Base-by-base conservation (phyloP, 2,888 invertebrate species). In the Liopterus haemorrhoidalis region DNA sequence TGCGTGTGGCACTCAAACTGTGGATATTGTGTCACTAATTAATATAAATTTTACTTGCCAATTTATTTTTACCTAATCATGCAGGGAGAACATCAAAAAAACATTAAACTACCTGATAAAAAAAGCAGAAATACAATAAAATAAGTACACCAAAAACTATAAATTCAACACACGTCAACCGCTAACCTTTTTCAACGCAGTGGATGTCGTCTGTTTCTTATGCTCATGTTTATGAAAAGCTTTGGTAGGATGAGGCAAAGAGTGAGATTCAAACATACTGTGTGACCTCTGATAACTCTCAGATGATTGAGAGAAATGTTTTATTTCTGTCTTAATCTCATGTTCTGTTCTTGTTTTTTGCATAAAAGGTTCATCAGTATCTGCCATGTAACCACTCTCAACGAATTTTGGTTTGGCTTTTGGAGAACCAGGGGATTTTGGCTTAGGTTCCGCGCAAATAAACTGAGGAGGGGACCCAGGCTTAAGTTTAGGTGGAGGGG, bases 371-470 rank as follows among this genome's bases (percentile, higher is more conserved):
- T 82, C 82, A 53, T 82, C 81, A 0, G 82, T 82, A 57, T 82
- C 82, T 2, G 82, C 82, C 66, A 79, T 78, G 57, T 82, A 82
- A 8, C 82, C 82, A 56, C 76, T 77, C 47, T 77, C 77, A 16
- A 69, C 64, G 38, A 69, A 64, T 57, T 72, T 73, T 39, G 67
- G 65, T 57, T 75, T 76, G 11, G 66, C 60, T 59, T 75, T 75
- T 0, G 76, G 74, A 2, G 75, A 72, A 33, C 73, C 72, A 6
- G 57, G 39, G 41, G 61, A 61, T 6, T 24, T 27, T 28, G 51
- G 32, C 46, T 57, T 59, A 19, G 52, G 41, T 48, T 62, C 61
- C 4, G 65, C 55, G 54, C 66, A 60, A 1, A 64, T 57, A 50
- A 60, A 67, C 38, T 65, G 57, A 6, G 70, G 68, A 16, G 69